Evolutionary conservation across 2,797 vertebrate species (phyloP).

Genomic region (Mormyrus proboscirostris): DNA sequence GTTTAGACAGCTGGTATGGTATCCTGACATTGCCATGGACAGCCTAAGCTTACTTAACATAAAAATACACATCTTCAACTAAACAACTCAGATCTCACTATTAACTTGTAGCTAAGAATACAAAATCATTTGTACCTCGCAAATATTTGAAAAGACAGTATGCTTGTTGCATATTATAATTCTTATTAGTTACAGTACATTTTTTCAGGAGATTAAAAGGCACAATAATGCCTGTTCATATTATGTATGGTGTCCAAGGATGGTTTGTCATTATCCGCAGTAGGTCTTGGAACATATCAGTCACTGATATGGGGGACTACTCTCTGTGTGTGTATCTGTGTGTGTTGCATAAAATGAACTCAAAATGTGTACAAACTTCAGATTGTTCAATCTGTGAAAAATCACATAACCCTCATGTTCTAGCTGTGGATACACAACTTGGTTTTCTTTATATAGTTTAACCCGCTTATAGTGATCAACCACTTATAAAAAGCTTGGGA

Average conservation of each 20-base stretch:
- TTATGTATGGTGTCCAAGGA: not conserved
- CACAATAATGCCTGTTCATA: not conserved
- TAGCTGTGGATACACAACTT: too few species aligned
- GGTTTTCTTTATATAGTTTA: too few species aligned
- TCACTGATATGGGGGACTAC: not conserved
- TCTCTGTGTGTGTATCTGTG: not conserved
- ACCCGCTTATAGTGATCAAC: not conserved
- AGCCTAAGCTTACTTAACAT: not conserved
- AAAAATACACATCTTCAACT: not conserved
- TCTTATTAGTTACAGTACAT: not conserved
- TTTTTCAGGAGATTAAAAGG: not conserved
- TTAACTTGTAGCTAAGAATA: not conserved
- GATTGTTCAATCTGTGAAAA: too few species aligned
- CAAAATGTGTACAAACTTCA: too few species aligned
- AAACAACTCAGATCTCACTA: not conserved
- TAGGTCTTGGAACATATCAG: not conserved
- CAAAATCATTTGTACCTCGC: not conserved
- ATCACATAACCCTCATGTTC: too few species aligned
- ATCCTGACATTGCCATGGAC: not conserved
- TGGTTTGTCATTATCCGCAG: too few species aligned
- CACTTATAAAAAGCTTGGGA: not conserved
- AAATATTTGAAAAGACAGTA: not conserved
- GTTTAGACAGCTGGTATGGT: not conserved
- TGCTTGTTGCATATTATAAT: not conserved
- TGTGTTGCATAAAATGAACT: not conserved